These are phyloP conservation scores for Valencia hispanica DNA, from an alignment of 2,797 vertebrate genomes.

Conservation along the genomic window DNA sequence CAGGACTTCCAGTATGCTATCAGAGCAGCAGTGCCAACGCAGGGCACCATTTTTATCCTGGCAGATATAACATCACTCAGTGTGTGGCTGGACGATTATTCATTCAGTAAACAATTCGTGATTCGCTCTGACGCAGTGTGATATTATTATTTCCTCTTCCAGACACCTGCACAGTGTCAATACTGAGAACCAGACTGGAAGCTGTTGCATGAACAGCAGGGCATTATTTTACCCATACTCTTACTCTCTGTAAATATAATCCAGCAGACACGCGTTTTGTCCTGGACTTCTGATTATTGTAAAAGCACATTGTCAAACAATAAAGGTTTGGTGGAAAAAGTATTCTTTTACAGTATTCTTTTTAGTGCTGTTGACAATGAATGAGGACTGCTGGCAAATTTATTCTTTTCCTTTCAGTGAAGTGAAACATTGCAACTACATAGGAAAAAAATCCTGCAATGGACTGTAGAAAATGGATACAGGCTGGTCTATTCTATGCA, in stretches of 20 bases:
- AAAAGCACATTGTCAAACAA: conserved; percentile 22
- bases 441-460: too few relatives aligned
- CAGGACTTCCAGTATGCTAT: conserved; percentile 41
- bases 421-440: background rate
- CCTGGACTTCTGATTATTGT: conserved; percentile 24
- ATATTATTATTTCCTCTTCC: conserved; percentile 43
- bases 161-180: conserved; percentile 31
- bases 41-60: conserved; percentile 41
- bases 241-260: conserved; percentile 7
- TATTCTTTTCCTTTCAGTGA: too few relatives aligned
- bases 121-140: conserved; percentile 40
- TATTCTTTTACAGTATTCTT: background rate
- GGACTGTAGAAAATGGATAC: too few relatives aligned
- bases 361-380: background rate
- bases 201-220: background rate
- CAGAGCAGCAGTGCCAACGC: conserved; percentile 21
- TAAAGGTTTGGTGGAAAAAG: background rate
- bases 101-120: conserved; percentile 55
- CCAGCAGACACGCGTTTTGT: background rate
- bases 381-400: background rate
- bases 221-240: conserved; percentile 12
- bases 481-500: too few relatives aligned
- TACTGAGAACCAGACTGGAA: conserved; percentile 16
- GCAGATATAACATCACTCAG: conserved; percentile 35
- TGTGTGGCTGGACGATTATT: conserved; percentile 42